phyloP scores from a whole-genome alignment of 1,140 invertebrate genomes.

The Drosophila oshimai region DNA sequence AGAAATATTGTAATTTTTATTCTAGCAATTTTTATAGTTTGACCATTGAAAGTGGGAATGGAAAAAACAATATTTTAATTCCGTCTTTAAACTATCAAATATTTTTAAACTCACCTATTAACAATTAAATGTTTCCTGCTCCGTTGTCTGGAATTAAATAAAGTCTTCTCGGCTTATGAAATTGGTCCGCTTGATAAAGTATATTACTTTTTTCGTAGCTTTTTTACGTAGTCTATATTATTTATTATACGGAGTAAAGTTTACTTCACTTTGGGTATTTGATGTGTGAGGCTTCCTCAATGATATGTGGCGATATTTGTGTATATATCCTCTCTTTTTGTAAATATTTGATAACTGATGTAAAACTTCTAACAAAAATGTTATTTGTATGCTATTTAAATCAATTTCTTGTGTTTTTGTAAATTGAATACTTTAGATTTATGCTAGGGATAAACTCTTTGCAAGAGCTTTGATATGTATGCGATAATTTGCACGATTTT shows the following conservation, averaged over 20 bases:
- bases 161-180: conserved; percentile 16
- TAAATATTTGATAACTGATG: conserved; percentile 11
- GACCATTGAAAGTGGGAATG: neutral
- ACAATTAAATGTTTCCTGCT: neutral
- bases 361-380: conserved; percentile 67
- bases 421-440: conserved; percentile 26
- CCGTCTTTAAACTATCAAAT: too few relatives aligned
- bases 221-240: neutral
- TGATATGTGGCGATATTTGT: conserved; percentile 29
- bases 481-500: conserved; percentile 59
- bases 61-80: too few relatives aligned
- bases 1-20: too few relatives aligned
- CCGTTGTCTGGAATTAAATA: conserved; percentile 5
- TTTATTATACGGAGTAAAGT: too few relatives aligned
- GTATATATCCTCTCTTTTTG: conserved; percentile 3
- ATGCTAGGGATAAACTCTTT: conserved; percentile 60
- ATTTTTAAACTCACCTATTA: conserved; percentile 20
- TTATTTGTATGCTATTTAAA: conserved; percentile 11
- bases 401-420: conserved; percentile 21
- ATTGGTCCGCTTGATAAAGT: conserved; percentile 36
- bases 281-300: conserved; percentile 18
- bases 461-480: conserved; percentile 74
- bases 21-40: too few relatives aligned
- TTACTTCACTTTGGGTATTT: conserved; percentile 10
- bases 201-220: conserved; percentile 6